phyloP scores from a whole-genome alignment of 2,113 vertebrate species.

The Rhynchopsitta pachyrhyncha region DNA sequence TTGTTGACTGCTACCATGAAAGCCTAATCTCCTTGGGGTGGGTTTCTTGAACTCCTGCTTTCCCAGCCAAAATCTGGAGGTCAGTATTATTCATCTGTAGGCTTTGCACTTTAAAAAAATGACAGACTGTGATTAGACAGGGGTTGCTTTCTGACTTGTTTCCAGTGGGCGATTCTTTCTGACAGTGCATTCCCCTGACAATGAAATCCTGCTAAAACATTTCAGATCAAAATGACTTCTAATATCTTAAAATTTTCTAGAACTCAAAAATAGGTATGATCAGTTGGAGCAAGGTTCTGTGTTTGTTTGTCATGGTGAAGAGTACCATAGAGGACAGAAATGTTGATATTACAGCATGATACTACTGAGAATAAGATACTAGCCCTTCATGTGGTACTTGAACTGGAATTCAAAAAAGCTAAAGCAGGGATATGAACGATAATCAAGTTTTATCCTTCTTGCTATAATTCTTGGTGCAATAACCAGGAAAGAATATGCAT shows the following conservation, averaged over 20 bases:
- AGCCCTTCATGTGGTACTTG: neutral
- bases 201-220: constrained; percentile 18
- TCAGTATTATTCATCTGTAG: constrained; percentile 18
- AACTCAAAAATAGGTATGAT: neutral
- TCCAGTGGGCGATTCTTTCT: constrained; percentile 29
- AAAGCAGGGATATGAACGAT: neutral
- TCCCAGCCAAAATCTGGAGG: neutral
- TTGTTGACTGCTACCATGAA: neutral
- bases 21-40: neutral
- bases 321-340: neutral
- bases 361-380: neutral
- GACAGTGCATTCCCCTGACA: constrained; percentile 9
- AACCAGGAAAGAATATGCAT: neutral
- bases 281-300: neutral
- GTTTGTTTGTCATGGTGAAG: neutral
- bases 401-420: neutral
- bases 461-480: neutral
- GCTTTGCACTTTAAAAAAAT: constrained; percentile 23
- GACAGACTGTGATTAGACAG: neutral
- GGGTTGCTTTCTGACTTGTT: neutral
- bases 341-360: neutral
- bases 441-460: neutral
- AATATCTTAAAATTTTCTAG: neutral
- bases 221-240: constrained; percentile 3
- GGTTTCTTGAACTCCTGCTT: neutral